Base-by-base conservation (phyloP, 2,113 vertebrate genomes). In the Argyrosomus japonicus region DNA sequence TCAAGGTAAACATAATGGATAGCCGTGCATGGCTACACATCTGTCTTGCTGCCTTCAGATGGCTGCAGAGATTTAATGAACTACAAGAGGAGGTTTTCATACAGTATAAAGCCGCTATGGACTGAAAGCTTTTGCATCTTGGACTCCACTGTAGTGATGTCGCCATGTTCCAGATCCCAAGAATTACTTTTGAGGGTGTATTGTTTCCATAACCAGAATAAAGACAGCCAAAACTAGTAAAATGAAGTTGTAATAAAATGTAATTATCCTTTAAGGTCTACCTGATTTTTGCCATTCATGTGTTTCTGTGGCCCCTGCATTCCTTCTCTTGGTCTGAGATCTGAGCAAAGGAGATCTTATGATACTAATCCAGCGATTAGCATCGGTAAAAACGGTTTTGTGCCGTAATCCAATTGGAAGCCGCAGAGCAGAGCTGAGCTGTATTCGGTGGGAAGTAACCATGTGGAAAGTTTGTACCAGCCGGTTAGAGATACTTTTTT, bases 321-420 rank as follows among this genome's bases (percentile, higher is more conserved):
- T 93, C 82, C 51, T 83, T 70, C 43, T 78, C 63, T 82, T 63
- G 17, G 53, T 81, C 80, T 68, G 47, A 80, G 80, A 57, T 81
- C 80, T 68, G 47, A 80, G 80, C 51, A 77, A 83, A 88, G 36
- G 64, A 78, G 76, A 85, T 83, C 79, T 87, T 88, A 74, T 92
- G 88, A 83, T 86, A 58, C 86, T 91, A 92, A 94, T 93, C 90
- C 88, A 75, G 65, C 29, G 73, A 92, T 91, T 93, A 90, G 79
- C 73, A 73, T 64, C 5, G 32, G 64, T 82, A 61, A 82, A 89
- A 90, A 85, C 13, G n/a, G 25, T 86, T 90, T 87, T 86, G 70
- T 80, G 54, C 75, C 1, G 0, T 90, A 89, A 88, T 92, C 81
- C 88, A 89, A 82, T 87, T 87, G 82, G 50, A 56, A 68, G 48